Conservation (phyloP, 2,888 invertebrate species). For the Tethea ocularis region DNA sequence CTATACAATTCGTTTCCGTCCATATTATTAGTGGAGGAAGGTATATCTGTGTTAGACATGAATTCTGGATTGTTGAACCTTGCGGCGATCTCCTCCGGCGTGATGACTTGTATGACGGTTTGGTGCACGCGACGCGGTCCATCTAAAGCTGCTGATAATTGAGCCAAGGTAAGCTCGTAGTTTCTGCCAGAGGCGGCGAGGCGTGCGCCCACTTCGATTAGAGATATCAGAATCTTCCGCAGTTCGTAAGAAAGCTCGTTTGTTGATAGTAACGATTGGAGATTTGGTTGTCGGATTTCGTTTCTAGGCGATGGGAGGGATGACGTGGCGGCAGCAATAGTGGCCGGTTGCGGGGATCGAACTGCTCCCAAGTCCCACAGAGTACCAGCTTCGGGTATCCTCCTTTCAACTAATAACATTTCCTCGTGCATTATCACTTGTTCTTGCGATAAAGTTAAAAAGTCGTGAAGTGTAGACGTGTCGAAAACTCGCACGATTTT, state of each 20-base stretch:
- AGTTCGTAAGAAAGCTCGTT: constrained; percentile 73
- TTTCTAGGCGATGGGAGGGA: constrained; percentile 62
- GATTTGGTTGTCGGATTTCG: constrained; percentile 63
- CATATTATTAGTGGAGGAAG: constrained; percentile 18
- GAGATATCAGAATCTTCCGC: constrained; percentile 70
- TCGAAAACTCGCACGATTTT: constrained; percentile 71
- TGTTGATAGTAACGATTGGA: constrained; percentile 72
- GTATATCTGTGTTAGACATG: constrained; percentile 29
- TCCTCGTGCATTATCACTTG: constrained; percentile 68
- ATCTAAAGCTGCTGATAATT: constrained; percentile 67
- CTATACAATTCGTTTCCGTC: constrained; percentile 45
- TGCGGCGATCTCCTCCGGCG: constrained; percentile 70
- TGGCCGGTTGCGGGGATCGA: constrained; percentile 64
- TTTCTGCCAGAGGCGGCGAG: constrained; percentile 71
- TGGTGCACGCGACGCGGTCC: constrained; percentile 53
- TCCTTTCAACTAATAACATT: constrained; percentile 63
- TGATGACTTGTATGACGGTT: constrained; percentile 64
- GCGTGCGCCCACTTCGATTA: constrained; percentile 74
- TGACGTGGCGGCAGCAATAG: constrained; percentile 74
- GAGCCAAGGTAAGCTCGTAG: constrained; percentile 66
- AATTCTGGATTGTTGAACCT: constrained; percentile 40
- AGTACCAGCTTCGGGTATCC: constrained; percentile 66
- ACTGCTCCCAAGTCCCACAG: constrained; percentile 74
- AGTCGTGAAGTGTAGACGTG: constrained; percentile 67
- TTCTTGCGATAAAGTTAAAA: constrained; percentile 67